Evolutionary conservation across 2,888 invertebrate genomes (phyloP).

Genomic region (Leptopilina syphax): DNA sequence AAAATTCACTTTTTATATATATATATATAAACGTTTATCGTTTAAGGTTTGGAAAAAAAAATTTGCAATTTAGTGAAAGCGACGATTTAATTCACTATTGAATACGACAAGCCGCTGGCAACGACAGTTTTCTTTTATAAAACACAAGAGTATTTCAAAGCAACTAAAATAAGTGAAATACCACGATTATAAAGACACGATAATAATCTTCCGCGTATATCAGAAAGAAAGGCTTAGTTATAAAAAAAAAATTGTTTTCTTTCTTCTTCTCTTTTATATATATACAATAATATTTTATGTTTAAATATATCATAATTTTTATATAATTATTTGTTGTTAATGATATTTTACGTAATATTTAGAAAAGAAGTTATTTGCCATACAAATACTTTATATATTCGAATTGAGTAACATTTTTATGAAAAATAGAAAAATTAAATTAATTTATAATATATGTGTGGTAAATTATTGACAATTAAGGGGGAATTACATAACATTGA

Average conservation of each 20-base stretch:
- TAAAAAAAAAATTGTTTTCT: neutral
- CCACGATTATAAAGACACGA: neutral
- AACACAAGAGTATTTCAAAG: constrained; percentile 4
- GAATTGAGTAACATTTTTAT: no score
- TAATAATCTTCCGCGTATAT: constrained; percentile 6
- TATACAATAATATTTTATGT: neutral
- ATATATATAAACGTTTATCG: neutral
- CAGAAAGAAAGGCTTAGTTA: neutral
- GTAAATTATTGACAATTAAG: no score
- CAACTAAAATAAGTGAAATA: constrained; percentile 21
- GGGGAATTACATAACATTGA: no score
- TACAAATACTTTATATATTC: no score
- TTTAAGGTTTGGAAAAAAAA: neutral
- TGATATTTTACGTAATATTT: neutral
- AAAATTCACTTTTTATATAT: neutral
- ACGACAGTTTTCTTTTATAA: constrained; percentile 22
- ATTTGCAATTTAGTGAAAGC: constrained; percentile 33
- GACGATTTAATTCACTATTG: constrained; percentile 20
- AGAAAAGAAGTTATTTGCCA: no score
- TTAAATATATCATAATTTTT: neutral
- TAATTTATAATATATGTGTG: no score
- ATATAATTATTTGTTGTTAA: neutral
- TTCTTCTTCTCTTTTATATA: neutral
- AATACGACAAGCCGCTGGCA: constrained; percentile 18
- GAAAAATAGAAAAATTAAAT: no score